These are phyloP conservation scores for Tokudaia tokunoshimensis DNA, from an alignment of 2,797 vertebrate species.

Conservation along the genomic window DNA sequence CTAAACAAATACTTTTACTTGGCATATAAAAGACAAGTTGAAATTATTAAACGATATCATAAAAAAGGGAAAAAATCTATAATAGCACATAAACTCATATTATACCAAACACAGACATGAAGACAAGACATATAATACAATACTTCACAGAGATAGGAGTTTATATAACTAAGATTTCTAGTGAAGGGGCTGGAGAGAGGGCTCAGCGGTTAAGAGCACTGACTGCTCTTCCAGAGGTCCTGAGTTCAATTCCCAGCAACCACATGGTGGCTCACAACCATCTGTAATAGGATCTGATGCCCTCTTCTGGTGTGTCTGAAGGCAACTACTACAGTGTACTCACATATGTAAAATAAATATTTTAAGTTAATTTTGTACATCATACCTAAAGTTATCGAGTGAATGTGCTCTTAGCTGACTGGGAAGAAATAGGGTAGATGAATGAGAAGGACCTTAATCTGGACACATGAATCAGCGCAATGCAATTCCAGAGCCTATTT, in stretches of 20 bases:
- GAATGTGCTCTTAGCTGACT: not conserved
- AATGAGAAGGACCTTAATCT: not conserved
- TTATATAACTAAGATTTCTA: slow-evolving; percentile 11
- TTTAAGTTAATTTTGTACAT: not conserved
- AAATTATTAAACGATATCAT: slow-evolving; percentile 39
- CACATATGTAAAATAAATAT: not conserved
- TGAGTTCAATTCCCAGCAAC: not conserved
- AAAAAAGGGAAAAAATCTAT: slow-evolving; percentile 58
- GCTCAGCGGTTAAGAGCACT: not conserved
- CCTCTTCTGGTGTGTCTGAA: not conserved
- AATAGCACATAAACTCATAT: slow-evolving; percentile 32
- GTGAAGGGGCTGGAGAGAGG: not conserved
- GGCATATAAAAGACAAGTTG: slow-evolving; percentile 57
- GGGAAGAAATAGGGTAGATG: not conserved
- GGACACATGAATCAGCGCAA: not conserved
- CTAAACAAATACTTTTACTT: not conserved
- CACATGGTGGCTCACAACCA: not conserved
- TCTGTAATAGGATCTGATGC: not conserved
- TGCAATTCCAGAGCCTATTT: not conserved
- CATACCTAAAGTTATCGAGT: slow-evolving; percentile 6
- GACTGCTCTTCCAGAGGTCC: not conserved
- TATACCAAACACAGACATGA: slow-evolving; percentile 20
- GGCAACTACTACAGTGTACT: not conserved
- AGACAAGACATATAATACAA: slow-evolving; percentile 70
- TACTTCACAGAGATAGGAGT: slow-evolving; percentile 54